These are phyloP conservation scores for Phlogophora meticulosa DNA, from an alignment of 2,888 invertebrate species.

Conservation along the genomic window DNA sequence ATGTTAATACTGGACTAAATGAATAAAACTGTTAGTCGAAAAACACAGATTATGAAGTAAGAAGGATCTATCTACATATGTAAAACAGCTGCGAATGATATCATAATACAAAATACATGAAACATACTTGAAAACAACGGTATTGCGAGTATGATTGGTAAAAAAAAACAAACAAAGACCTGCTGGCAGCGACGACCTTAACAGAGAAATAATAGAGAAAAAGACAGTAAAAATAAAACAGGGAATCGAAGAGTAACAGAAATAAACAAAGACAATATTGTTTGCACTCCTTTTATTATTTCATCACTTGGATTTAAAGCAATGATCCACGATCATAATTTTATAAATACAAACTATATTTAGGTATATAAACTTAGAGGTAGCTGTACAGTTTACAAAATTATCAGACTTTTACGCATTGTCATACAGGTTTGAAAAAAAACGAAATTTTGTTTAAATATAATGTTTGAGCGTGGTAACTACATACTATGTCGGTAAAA, in stretches of 20 bases:
- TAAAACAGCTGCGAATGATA: background rate
- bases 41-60: too few relatives aligned
- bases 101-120: background rate
- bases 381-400: conserved; percentile 58
- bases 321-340: conserved; percentile 75
- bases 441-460: background rate
- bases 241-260: background rate
- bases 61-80: too few relatives aligned
- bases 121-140: background rate
- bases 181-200: too few relatives aligned
- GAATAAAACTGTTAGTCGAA: too few relatives aligned
- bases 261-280: conserved; percentile 37
- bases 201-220: background rate
- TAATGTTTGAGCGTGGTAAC: too few relatives aligned
- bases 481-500: too few relatives aligned
- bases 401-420: conserved; percentile 40
- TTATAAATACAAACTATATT: conserved; percentile 73
- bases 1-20: too few relatives aligned
- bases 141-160: background rate
- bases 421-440: conserved; percentile 4
- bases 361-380: conserved; percentile 62
- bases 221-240: background rate
- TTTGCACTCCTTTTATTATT: conserved; percentile 78
- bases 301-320: conserved; percentile 77
- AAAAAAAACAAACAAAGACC: background rate